Conservation (phyloP, 2,113 vertebrate genomes). For the Ptychochromis oligacanthus region DNA sequence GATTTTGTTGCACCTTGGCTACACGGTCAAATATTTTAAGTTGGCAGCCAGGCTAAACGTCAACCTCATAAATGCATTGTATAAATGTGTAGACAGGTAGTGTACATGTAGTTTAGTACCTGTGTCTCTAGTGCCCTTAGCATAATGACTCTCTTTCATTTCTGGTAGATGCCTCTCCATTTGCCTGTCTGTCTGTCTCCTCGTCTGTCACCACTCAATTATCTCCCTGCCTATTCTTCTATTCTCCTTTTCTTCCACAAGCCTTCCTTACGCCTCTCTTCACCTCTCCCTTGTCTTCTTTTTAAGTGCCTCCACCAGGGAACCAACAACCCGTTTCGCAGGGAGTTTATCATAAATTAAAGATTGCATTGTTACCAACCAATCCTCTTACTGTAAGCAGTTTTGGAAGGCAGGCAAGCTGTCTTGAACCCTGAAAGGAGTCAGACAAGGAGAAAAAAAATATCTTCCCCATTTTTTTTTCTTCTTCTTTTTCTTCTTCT, state of each 20-base stretch:
- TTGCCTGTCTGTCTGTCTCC: slow-evolving; percentile 40
- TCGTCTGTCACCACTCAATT: slow-evolving; percentile 66
- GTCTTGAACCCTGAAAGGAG: slow-evolving; percentile 73
- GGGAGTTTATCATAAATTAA: slow-evolving; percentile 83
- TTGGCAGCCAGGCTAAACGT: slow-evolving; percentile 62
- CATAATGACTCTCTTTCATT: slow-evolving; percentile 67
- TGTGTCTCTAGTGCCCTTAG: slow-evolving; percentile 38
- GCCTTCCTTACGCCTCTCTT: slow-evolving; percentile 47
- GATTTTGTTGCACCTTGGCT: slow-evolving; percentile 49
- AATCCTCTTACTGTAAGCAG: slow-evolving; percentile 84
- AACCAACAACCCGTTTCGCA: slow-evolving; percentile 64
- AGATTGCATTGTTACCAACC: slow-evolving; percentile 81
- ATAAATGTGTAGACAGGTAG: slow-evolving; percentile 59
- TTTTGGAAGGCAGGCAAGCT: slow-evolving; percentile 72
- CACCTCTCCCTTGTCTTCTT: slow-evolving; percentile 67
- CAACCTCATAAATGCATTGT: slow-evolving; percentile 52
- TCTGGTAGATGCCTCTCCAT: slow-evolving; percentile 30
- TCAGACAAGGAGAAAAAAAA: slow-evolving; percentile 57
- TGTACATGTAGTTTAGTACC: slow-evolving; percentile 53
- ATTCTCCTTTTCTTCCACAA: slow-evolving; percentile 27
- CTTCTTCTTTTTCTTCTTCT: background rate
- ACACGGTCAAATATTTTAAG: slow-evolving; percentile 56
- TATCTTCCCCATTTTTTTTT: slow-evolving; percentile 12
- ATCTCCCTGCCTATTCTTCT: slow-evolving; percentile 50
- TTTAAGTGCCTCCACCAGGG: slow-evolving; percentile 61